phyloP scores from a whole-genome alignment of 2,888 invertebrate genomes.

The Dysmachus trigonus region DNA sequence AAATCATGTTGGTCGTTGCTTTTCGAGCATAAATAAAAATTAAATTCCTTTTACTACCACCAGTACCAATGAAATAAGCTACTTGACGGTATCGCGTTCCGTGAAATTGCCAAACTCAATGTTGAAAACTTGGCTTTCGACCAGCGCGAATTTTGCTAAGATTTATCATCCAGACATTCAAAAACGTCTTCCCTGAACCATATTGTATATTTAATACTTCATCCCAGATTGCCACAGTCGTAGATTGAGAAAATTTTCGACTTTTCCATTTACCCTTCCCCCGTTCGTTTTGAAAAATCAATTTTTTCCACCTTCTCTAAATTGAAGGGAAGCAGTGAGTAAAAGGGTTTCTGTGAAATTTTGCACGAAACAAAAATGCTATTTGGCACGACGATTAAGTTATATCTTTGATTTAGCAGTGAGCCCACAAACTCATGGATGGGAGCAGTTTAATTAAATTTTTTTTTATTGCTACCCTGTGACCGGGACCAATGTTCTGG shows the following conservation, averaged over 20 bases:
- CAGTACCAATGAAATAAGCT: background rate
- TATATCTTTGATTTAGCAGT: background rate
- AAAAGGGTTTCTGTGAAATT: background rate
- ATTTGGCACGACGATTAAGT: constrained; percentile 25
- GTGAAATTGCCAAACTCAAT: constrained; percentile 46
- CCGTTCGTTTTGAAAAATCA: background rate
- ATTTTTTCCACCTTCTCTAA: background rate
- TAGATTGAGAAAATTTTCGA: background rate
- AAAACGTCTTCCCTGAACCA: background rate
- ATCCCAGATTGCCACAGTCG: constrained; percentile 1
- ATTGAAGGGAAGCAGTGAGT: background rate
- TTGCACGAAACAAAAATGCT: constrained; percentile 14
- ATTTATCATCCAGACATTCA: background rate
- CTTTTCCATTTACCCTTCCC: background rate
- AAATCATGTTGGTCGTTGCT: too few relatives aligned
- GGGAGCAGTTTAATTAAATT: background rate
- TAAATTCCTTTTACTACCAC: background rate
- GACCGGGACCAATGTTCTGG: background rate
- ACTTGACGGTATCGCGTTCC: constrained; percentile 8
- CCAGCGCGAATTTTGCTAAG: constrained; percentile 26
- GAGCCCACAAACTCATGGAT: background rate
- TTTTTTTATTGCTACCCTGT: background rate
- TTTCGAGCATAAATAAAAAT: constrained; percentile 26
- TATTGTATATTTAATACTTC: background rate
- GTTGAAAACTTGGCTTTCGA: constrained; percentile 45